Base-by-base conservation (phyloP, 2,797 vertebrate genomes). In the Psittacula derbiana region DNA sequence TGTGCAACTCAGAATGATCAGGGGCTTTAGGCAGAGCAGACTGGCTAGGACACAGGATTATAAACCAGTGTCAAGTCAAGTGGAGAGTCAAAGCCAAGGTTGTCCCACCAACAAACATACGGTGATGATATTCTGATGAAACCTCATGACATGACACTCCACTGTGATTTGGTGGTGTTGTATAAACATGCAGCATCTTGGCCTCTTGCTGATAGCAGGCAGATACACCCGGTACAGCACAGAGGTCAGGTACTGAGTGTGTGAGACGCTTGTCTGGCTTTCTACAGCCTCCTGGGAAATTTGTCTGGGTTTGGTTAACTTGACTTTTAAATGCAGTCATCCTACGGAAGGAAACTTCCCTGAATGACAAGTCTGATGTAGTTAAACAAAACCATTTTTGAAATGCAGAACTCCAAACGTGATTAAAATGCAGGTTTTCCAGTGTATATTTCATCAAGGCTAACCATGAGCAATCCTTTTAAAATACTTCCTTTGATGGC, bases 401-500 rank as follows among this genome's bases (percentile, higher is more conserved):
- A 96, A 97, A 94, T 74, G 89, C 90, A 90, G 71, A 91, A 47
- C 80, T 92, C 79, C 61, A 74, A 64, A 72, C 2, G 4, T 79
- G 78, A 95, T 97, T 97, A 84, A 94, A 95, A 97, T 96, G 92
- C 96, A 91, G 75, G 74, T 80, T 95, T 90, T 47, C 71, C 95
- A 82, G 84, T 90, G 76, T 91, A 76, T 95, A 90, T 94, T 95
- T 91, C 88, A 93, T 92, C 71, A 76, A 71, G 80, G 64, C 80
- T 82, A 95, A 93, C 87, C 91, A 88, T 21, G 38, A 82, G 47
- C 81, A 79, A 75, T 71, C 61, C 84, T 76, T 95, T 93, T n/a
- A 53, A 86, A 80, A 55, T 28, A 76, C 53, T 64, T 74, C 91
- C 76, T 92, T 95, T 94, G 90, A 91, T 84, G 80, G 79, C 92